These are phyloP conservation scores for Xanthia togata DNA, from an alignment of 2,888 invertebrate species.

Conservation along the genomic window DNA sequence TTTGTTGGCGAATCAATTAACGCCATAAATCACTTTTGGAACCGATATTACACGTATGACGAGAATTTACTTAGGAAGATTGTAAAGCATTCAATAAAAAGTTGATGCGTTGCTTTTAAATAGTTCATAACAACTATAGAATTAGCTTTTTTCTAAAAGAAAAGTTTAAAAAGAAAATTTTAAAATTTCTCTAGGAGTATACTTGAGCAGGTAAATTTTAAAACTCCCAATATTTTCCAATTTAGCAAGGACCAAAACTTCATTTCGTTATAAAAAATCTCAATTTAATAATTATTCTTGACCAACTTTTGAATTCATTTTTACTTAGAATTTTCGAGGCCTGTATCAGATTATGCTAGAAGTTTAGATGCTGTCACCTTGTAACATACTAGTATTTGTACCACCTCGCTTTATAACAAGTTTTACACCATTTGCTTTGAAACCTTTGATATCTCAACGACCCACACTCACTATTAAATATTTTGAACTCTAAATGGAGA, in stretches of 20 bases:
- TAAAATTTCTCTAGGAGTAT: conserved; percentile 70
- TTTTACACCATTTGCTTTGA: conserved; percentile 80
- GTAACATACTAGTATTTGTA: conserved; percentile 72
- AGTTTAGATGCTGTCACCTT: conserved; percentile 78
- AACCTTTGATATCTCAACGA: conserved; percentile 73
- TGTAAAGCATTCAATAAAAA: conserved; percentile 65
- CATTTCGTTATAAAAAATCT: conserved; percentile 72
- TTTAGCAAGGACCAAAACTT: conserved; percentile 83
- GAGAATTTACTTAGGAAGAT: conserved; percentile 58
- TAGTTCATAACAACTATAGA: conserved; percentile 70
- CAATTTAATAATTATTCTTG: conserved; percentile 76
- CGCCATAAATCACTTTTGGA: conserved; percentile 54
- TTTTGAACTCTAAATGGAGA: conserved; percentile 59
- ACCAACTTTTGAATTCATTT: conserved; percentile 82
- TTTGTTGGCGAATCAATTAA: conserved; percentile 37
- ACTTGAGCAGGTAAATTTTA: conserved; percentile 70
- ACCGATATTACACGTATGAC: conserved; percentile 54
- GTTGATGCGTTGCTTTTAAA: conserved; percentile 64
- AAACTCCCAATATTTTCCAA: conserved; percentile 72
- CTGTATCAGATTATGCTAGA: conserved; percentile 80
- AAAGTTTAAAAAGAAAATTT: conserved; percentile 70
- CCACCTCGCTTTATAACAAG: conserved; percentile 80
- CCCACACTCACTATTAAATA: conserved; percentile 70
- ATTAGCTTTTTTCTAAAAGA: conserved; percentile 72
- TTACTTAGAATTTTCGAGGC: conserved; percentile 81